phyloP scores from a whole-genome alignment of 2,888 invertebrate genomes.

The Sarcophaga variegata region DNA sequence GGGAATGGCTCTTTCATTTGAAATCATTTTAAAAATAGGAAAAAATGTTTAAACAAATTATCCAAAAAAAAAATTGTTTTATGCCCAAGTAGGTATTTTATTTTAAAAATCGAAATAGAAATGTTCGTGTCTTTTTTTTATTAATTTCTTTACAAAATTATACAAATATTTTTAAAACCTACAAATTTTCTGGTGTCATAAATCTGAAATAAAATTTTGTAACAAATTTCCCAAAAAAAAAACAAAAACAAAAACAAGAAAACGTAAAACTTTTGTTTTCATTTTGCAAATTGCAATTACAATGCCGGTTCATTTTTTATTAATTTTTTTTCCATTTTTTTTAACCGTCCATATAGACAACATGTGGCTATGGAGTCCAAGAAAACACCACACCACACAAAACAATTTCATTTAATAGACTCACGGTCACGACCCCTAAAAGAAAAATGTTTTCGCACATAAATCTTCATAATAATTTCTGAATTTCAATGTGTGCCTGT shows the following conservation, averaged over 20 bases:
- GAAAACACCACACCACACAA: slow-evolving; percentile 43
- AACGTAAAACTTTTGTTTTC: not conserved
- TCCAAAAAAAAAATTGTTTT: not conserved
- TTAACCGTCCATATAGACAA: slow-evolving; percentile 25
- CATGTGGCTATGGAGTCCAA: slow-evolving; percentile 28
- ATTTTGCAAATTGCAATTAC: not conserved
- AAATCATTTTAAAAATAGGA: too few species aligned
- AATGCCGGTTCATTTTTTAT: not conserved
- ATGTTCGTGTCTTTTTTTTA: not conserved
- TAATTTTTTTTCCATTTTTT: not conserved
- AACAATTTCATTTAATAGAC: slow-evolving; percentile 65
- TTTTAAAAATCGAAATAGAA: not conserved
- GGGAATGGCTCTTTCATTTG: too few species aligned
- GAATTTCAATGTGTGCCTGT: slow-evolving; percentile 44
- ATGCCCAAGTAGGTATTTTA: not conserved
- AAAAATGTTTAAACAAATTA: too few species aligned
- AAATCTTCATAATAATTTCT: slow-evolving; percentile 77
- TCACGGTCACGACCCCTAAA: slow-evolving; percentile 68
- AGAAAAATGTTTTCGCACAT: slow-evolving; percentile 78
- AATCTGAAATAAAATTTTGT: not conserved
- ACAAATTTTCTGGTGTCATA: not conserved
- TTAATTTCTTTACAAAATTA: not conserved
- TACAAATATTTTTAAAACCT: not conserved
- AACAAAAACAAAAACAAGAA: too few species aligned
- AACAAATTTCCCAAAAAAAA: not conserved